These are phyloP conservation scores for Meriones psammophilus DNA, from an alignment of 2,797 vertebrate genomes.

Conservation along the genomic window DNA sequence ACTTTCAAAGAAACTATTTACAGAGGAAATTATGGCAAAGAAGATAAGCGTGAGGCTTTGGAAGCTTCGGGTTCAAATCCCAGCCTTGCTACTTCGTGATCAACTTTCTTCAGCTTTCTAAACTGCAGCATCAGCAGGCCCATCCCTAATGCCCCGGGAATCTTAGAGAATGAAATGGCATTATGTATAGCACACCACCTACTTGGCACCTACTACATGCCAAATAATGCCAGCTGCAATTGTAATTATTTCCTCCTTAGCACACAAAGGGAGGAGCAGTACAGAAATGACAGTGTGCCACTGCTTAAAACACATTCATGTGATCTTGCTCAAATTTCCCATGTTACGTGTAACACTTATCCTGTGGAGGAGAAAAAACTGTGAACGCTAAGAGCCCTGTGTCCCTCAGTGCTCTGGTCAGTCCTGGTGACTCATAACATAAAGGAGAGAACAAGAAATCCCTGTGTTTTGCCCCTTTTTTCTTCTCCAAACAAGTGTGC, in stretches of 20 bases:
- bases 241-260: constrained; percentile 36
- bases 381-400: constrained; percentile 31
- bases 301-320: constrained; percentile 66
- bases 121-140: neutral
- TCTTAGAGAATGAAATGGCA: neutral
- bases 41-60: neutral
- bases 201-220: constrained; percentile 48
- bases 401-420: constrained; percentile 69
- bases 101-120: neutral
- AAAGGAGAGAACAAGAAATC: constrained; percentile 76
- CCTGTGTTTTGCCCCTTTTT: constrained; percentile 74
- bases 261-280: constrained; percentile 42
- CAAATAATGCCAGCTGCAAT: constrained; percentile 25
- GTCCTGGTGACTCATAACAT: constrained; percentile 68
- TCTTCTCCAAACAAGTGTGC: constrained; percentile 80
- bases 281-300: constrained; percentile 22
- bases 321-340: constrained; percentile 73
- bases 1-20: constrained; percentile 41
- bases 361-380: constrained; percentile 62
- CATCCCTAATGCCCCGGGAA: neutral
- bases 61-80: constrained; percentile 70
- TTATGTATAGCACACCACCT: neutral
- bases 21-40: neutral
- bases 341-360: constrained; percentile 61
- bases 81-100: neutral